Base-by-base conservation (phyloP, 2,113 vertebrate genomes). In the Cyprinodon variegatus region DNA sequence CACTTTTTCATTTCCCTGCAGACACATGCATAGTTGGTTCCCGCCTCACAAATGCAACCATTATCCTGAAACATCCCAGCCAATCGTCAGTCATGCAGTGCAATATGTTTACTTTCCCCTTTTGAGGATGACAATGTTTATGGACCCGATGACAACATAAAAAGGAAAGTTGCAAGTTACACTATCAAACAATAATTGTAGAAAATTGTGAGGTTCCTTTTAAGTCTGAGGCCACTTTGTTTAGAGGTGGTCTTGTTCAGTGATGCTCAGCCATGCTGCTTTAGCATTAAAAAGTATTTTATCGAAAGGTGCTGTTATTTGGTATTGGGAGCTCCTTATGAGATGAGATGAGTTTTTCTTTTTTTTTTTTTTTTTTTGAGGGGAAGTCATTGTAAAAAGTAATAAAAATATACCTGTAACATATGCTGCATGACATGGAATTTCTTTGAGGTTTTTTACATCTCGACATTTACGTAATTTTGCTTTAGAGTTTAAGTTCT, bases 1-100 rank as follows among this genome's bases (percentile, higher is more conserved):
- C 85, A 76, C 83, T 84, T 88, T 75, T 78, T 69, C 43, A 11
- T 83, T 80, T 78, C 59, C 72, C 85, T 14, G 14, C 11, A 29
- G 70, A 61, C 75, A 61, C 40, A 39, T 6, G 5, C 64, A 17
- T 53, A 20, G 17, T 77, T n/a, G 12, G 3, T 22, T 70, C 73
- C 65, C 41, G 72, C 77, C 74, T 57, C 17, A 15, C 67, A 79
- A 72, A 85, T 82, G 70, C 78, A 39, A 60, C 1, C 75, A 37
- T 65, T 67, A 50, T 73, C 75, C 74, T 68, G 5, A 37, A 61
- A 68, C 65, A 50, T 81, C 80, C 66, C 70, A 11, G 39, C 70
- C 39, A 53, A 43, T 39, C 11, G 5, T 15, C 11, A 39, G 65
- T 43, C 0, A 2, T 1, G 61, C 17, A 77, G 71, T 80, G 81